Percentiles rank a stretch among this genome's conserved stretches.
These are phyloP conservation scores for Empidonax traillii DNA, from an alignment of 2,113 vertebrate species.

Conservation along the genomic window DNA sequence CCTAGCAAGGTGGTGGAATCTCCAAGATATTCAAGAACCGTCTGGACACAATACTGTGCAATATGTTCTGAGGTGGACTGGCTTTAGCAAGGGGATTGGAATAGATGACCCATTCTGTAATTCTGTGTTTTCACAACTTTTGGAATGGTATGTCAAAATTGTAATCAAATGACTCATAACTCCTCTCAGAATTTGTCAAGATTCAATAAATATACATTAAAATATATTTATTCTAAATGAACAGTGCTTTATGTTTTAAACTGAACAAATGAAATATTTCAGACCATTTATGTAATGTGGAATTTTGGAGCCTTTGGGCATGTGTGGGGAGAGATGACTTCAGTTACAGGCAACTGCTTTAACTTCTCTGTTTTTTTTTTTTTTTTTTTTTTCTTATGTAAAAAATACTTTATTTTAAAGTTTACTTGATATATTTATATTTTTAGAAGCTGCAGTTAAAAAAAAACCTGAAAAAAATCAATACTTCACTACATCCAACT, in stretches of 20 bases:
- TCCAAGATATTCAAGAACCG: background rate
- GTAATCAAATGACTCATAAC: background rate
- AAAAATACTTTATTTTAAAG: background rate
- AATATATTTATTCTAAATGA: background rate
- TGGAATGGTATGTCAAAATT: background rate
- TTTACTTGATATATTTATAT: background rate
- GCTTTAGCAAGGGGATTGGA: background rate
- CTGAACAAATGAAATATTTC: background rate
- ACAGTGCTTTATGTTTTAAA: background rate
- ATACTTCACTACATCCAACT: background rate
- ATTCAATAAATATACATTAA: background rate
- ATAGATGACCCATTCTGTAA: background rate
- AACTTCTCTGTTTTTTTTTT: rapidly evolving
- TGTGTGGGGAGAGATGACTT: background rate
- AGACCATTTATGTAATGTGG: background rate
- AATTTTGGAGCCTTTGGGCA: background rate
- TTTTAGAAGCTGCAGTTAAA: background rate
- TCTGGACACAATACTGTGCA: background rate
- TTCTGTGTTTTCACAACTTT: background rate
- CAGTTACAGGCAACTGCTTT: background rate
- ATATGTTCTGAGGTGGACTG: background rate
- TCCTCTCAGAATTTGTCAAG: background rate
- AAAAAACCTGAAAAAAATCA: background rate
- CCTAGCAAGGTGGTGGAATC: too few relatives aligned
- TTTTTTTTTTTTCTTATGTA: background rate